Base-by-base conservation (phyloP, 2,797 vertebrate species). In the Rhinella marina region DNA sequence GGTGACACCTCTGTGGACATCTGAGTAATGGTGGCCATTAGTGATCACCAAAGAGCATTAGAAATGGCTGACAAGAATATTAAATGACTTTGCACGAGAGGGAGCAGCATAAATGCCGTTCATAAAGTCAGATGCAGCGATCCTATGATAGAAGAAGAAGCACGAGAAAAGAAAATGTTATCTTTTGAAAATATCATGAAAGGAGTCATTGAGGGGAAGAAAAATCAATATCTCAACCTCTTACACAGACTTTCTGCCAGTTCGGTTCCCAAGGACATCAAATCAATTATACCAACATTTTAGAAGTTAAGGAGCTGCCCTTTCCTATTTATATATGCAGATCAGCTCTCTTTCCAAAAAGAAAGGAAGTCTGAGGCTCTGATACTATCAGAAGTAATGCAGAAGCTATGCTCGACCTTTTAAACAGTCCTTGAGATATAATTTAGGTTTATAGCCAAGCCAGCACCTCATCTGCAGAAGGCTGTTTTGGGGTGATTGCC, bases 211-310 rank as follows among this genome's bases (percentile, higher is more conserved):
- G 78, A 80, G 78, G 56, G 54, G 29, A 80, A 57, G 25, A n/a
- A 61, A 54, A 80, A 61, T 80, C 78, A 41, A 80, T 80, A 80
- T 57, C 29, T 61, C 25, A 80, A 80, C 78, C 56, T 80, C 61
- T 76, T 59, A 80, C 78, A 41, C 54, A 32, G 56, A 59, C 32
- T 76, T n/a, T 80, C 54, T 61, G 78, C 14, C n/a, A 59, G 54
- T 80, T 80, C 9, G 25, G 27, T 61, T 29, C 76, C 52, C 76
- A 78, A 56, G 52, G 54, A 78, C 16, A 54, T 76, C 73, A 12
- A 48, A 23, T 76, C 48, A 76, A 52, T 76, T 76, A 76, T n/a
- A n/a, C 48, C 21, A n/a, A 52, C 12, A 13, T 11, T 76, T 76
- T 76, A n/a, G n/a, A 76, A 13, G 21, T 76, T 76, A 76, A 52